phyloP scores from a whole-genome alignment of 2,797 vertebrate genomes.

The Orientallactaga sibirica region DNA sequence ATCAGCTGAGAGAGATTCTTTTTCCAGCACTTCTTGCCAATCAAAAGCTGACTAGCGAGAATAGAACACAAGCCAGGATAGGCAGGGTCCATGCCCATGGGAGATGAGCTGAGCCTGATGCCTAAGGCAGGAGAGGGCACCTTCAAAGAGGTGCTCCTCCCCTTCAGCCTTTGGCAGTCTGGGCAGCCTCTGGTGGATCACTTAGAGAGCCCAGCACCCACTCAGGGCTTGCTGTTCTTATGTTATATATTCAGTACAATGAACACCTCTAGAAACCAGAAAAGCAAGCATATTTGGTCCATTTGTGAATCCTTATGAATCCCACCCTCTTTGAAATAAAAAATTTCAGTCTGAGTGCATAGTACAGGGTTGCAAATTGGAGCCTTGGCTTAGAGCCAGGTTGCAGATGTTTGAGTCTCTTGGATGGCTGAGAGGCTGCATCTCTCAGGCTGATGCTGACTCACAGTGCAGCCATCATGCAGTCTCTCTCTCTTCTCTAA shows the following conservation, averaged over 20 bases:
- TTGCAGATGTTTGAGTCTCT: neutral
- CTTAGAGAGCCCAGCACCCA: neutral
- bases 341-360: neutral
- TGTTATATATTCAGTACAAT: neutral
- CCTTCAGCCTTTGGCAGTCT: neutral
- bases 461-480: neutral
- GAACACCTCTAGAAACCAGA: neutral
- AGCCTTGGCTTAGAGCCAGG: neutral
- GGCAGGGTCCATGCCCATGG: too few species aligned
- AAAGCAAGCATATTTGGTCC: neutral
- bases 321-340: neutral
- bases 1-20: neutral
- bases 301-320: neutral
- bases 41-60: neutral
- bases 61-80: neutral
- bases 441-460: constrained; percentile 32
- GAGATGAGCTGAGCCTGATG: neutral
- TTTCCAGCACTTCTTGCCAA: neutral
- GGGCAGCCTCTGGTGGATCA: neutral
- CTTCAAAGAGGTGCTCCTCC: neutral
- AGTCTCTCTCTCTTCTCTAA: neutral
- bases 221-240: neutral
- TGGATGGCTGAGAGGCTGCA: neutral
- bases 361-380: neutral
- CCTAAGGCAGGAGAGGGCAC: neutral